phyloP scores from a whole-genome alignment of 1,140 invertebrate species.

The Dendroctonus valens region DNA sequence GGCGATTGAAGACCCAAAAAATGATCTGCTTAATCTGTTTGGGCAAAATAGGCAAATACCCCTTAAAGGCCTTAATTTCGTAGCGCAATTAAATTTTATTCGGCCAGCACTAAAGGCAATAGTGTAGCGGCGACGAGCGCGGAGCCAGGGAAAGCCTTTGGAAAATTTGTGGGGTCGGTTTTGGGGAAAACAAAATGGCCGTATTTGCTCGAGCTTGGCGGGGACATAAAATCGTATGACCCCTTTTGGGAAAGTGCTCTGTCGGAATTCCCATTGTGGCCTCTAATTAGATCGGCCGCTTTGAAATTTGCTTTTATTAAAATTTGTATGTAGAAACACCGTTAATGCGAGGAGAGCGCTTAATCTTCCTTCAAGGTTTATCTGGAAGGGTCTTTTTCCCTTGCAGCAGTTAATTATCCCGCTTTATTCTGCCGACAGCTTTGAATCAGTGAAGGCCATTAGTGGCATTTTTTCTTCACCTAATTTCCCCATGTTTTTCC shows the following conservation, averaged over 20 bases:
- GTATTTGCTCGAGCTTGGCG: constrained; percentile 17
- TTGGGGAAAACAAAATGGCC: constrained; percentile 28
- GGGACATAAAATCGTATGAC: constrained; percentile 30
- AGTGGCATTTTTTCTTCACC: too few species aligned
- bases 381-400: constrained; percentile 7
- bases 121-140: constrained; percentile 10
- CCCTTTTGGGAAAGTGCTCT: constrained; percentile 28
- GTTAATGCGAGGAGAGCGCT: constrained; percentile 8
- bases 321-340: constrained; percentile 26
- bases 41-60: not conserved
- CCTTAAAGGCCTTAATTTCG: constrained; percentile 10
- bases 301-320: constrained; percentile 31
- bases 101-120: constrained; percentile 22
- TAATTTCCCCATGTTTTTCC: too few species aligned
- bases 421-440: too few species aligned
- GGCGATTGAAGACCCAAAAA: too few species aligned
- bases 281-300: constrained; percentile 26
- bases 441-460: too few species aligned
- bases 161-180: constrained; percentile 28
- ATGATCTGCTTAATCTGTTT: too few species aligned
- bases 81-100: constrained; percentile 25
- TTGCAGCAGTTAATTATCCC: not conserved
- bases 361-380: constrained; percentile 1
- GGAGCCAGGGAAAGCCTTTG: constrained; percentile 16
- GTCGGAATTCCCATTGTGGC: constrained; percentile 30